Base-by-base conservation (phyloP, 2,113 vertebrate species). In the Elgaria multicarinata region DNA sequence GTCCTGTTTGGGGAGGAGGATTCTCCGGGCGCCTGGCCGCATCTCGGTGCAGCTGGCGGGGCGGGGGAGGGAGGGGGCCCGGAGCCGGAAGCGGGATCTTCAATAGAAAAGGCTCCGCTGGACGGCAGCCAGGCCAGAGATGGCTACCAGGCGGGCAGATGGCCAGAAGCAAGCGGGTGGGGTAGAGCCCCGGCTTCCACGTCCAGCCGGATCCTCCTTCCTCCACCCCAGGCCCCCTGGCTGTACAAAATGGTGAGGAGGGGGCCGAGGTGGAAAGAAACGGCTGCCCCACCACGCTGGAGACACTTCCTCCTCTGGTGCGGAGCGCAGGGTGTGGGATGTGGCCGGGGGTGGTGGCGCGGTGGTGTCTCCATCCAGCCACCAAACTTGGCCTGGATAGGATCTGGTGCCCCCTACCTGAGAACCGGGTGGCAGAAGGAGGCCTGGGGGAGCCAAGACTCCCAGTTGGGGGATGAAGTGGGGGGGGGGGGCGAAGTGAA, bases 121-220 rank as follows among this genome's bases (percentile, higher is more conserved):
- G 87, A 83, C 24, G 55, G 0, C 55, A 0, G 87, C 87, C 87
- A 89, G 71, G 14, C 20, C 71, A 44, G 36, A 62, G 42, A 62
- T 31, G 69, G 86, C 42, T 78, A 75, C 69, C n/a, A 36, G 77
- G 69, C 13, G 53, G 87, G 87, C 79, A 83, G 55, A 28, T 9
- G 87, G 87, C 87, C 87, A 89, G 55, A 12, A 39, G 58, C 86
- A n/a, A 20, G 58, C 86, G 31, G 85, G 85, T 39, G 28, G 87
- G 46, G 4, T 6, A 6, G 55, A 75, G 36, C 14, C 55, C 74
- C 1, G 42, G 8, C n/a, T 53, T 36, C 71, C 67, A 53, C 10
- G 28, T 71, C 2, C 78, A 36, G 9, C 33, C 18, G 13, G 58
- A 39, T 13, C 24, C 58, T 66, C 13, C 10, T 28, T 24, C 62